These are phyloP conservation scores for Ptychodera flava DNA, from an alignment of 35 echinoderm and acorn worm species.

Conservation along the genomic window DNA sequence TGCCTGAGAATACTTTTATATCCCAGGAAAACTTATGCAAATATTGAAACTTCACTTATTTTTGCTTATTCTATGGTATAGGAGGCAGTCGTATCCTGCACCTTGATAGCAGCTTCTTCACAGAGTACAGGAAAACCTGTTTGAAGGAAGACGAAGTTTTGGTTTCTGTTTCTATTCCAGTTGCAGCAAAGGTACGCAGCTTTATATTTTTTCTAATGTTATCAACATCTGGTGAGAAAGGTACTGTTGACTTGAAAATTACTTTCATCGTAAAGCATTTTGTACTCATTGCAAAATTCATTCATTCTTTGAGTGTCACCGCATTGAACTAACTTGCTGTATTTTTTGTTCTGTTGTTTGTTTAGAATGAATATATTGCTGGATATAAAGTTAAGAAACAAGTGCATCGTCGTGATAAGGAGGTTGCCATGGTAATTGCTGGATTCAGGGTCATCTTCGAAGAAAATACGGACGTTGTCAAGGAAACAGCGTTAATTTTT, in stretches of 20 bases:
- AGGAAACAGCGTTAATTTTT: constrained; percentile 42
- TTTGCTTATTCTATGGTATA: too few relatives aligned
- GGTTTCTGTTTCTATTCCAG: not conserved
- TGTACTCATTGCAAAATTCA: not conserved
- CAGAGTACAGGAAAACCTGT: not conserved
- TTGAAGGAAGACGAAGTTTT: not conserved
- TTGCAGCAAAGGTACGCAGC: not conserved
- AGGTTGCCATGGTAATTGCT: constrained; percentile 81
- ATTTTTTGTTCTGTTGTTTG: too few relatives aligned
- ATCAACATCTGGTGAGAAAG: not conserved
- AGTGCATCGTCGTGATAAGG: constrained; percentile 66
- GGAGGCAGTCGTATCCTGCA: not conserved
- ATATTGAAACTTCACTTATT: too few relatives aligned
- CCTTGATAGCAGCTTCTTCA: not conserved
- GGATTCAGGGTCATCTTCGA: constrained; percentile 61
- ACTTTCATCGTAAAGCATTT: not conserved
- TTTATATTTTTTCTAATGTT: not conserved
- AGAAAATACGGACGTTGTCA: constrained; percentile 26
- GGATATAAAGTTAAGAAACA: constrained; percentile 60
- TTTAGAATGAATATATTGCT: constrained; percentile 68
- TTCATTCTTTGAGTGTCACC: not conserved
- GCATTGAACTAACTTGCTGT: not conserved
- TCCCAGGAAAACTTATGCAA: too few relatives aligned
- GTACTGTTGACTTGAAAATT: not conserved
- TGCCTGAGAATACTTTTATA: too few relatives aligned